Evolutionary conservation across 2,113 vertebrate genomes (phyloP).

Genomic region (Crypturellus undulatus): DNA sequence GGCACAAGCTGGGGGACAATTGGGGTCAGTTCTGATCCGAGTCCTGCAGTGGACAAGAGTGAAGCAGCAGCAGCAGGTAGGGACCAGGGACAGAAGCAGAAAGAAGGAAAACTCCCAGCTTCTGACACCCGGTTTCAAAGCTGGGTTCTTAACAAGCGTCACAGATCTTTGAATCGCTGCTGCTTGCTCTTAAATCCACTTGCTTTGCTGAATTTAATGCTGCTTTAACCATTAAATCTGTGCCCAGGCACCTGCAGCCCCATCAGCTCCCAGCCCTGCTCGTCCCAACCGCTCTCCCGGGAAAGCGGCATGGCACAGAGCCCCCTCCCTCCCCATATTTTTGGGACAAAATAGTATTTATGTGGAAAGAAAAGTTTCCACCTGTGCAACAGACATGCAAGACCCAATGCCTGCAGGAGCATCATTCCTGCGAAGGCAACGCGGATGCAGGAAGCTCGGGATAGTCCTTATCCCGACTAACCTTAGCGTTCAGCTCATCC

Average conservation of each 20-base stretch:
- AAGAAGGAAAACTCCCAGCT: neutral
- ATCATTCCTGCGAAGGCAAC: fast-evolving
- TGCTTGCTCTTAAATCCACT: neutral
- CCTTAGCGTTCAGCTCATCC: constrained; percentile 97
- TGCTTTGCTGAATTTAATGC: neutral
- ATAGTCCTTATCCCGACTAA: neutral
- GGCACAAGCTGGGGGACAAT: neutral
- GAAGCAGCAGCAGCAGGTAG: neutral
- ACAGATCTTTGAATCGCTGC: neutral
- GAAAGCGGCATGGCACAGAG: neutral
- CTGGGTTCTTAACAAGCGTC: too few relatives aligned
- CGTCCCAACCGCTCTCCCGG: neutral
- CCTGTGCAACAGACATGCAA: fast-evolving
- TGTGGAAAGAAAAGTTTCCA: neutral
- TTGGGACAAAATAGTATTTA: too few relatives aligned
- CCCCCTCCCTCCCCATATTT: too few relatives aligned
- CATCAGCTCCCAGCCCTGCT: too few relatives aligned
- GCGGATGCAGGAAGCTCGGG: neutral
- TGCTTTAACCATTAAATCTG: too few relatives aligned
- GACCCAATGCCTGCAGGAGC: fast-evolving
- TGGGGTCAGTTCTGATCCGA: too few relatives aligned
- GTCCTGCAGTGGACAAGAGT: neutral
- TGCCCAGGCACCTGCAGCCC: too few relatives aligned
- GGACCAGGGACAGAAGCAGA: neutral
- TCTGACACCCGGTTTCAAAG: neutral